Conservation (phyloP, 2,797 vertebrate species). For the Cyclopterus lumpus region DNA sequence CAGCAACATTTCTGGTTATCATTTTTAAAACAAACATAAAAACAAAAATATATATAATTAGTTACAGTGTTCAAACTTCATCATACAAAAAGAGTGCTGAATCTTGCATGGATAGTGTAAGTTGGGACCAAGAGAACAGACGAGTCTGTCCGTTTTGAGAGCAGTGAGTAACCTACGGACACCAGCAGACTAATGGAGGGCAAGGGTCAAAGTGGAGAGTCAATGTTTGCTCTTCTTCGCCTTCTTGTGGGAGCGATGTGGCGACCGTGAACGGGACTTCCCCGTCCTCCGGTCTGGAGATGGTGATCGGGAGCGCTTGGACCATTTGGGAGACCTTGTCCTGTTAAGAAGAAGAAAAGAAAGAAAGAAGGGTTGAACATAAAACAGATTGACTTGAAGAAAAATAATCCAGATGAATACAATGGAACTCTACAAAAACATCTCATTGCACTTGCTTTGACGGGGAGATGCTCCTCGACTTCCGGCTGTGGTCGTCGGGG, state of each 20-base stretch:
- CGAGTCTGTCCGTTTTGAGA: constrained; percentile 33
- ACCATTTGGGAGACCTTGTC: constrained; percentile 81
- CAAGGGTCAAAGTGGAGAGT: constrained; percentile 47
- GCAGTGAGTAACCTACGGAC: constrained; percentile 42
- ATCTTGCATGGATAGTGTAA: constrained; percentile 58
- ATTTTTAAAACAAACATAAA: constrained; percentile 81
- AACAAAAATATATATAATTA: constrained; percentile 84
- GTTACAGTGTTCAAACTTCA: constrained; percentile 81
- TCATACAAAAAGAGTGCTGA: constrained; percentile 81
- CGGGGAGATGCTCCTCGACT: constrained; percentile 77
- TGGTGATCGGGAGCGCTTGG: constrained; percentile 82
- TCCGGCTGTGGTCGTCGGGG: constrained; percentile 70
- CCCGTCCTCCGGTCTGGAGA: constrained; percentile 77
- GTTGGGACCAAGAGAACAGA: constrained; percentile 55
- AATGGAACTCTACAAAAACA: background rate
- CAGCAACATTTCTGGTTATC: constrained; percentile 71
- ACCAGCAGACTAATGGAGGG: constrained; percentile 35
- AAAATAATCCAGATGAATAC: background rate
- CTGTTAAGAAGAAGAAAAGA: constrained; percentile 43
- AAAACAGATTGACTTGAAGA: constrained; percentile 1
- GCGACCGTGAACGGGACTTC: constrained; percentile 83
- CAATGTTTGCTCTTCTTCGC: constrained; percentile 87
- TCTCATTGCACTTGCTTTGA: constrained; percentile 63
- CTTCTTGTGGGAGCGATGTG: constrained; percentile 86
- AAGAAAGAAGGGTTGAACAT: background rate